Evolutionary conservation across 2,888 invertebrate genomes (phyloP), one percentile per base, ranked within the genome.

Genomic region (Oligia fasciuncula): DNA sequence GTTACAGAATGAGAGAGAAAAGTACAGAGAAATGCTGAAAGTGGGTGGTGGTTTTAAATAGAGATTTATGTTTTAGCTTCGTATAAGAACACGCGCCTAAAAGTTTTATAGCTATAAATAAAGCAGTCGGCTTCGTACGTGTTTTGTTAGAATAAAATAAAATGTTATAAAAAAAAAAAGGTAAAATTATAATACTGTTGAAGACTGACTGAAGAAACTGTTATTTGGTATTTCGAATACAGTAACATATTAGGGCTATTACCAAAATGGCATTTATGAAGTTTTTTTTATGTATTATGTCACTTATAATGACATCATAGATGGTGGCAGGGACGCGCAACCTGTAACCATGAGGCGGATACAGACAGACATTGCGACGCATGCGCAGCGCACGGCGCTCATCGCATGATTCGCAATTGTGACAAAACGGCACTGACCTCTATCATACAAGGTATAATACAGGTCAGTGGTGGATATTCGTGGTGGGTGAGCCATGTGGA

Each of bases 161-260:
- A 65, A 17, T 29, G 4, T 17, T 60, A 40, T 17, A 46, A 40
- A 65, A 46, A 63, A 46, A 63, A 6, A n/a, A 0, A 40, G 35
- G 19, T 63, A 6, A 57, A 65, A 60, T 73, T 51, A 77, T 80
- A 83, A 83, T 83, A 84, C 70, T 83, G 80, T 35, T 60, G 4
- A 51, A 83, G 40, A 35, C 17, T 43, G 46, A 35, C 14, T 43
- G 13, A 29, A 82, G 29, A n/a, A 65, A 35, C 19, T 19, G 2
- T 40, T 43, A 46, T 67, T 67, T 81, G 57, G 19, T 65, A 51
- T n/a, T 54, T 4, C 6, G 4, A 49, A 49, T 23, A 49, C n/a
- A 49, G 40, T 6, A 4, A 23, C 19, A 40, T 40, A 60, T 14
- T 43, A 46, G 23, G 13, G 13, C 1, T 14, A n/a, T 54, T 43